A percentile compares a stretch with the other conserved stretches of the same genome.
Conservation (phyloP, 2,113 vertebrate genomes). For the Apaloderma vittatum region DNA sequence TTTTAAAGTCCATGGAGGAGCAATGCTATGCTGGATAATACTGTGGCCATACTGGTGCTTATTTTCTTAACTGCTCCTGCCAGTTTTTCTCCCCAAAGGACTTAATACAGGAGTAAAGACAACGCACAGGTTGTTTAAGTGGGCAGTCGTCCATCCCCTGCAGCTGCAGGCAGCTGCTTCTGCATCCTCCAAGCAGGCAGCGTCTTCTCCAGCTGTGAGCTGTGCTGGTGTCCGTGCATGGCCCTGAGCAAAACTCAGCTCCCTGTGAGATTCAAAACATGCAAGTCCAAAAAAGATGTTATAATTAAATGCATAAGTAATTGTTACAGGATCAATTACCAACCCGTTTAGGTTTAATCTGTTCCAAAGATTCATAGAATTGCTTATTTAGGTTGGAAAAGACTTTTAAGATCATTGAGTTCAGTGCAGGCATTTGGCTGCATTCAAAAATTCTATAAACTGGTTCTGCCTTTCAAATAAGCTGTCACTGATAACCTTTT, state of each 20-base stretch:
- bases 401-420: too few relatives aligned
- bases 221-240: background rate
- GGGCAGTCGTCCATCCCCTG: background rate
- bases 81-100: background rate
- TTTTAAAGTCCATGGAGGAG: background rate
- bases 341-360: background rate
- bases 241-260: background rate
- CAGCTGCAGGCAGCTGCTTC: background rate
- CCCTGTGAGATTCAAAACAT: background rate
- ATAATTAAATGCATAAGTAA: background rate
- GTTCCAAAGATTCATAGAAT: slow-evolving; percentile 9
- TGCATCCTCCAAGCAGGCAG: background rate
- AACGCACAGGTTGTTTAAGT: background rate
- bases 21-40: background rate
- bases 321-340: background rate
- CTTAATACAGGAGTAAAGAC: background rate
- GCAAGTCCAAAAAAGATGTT: background rate
- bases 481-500: background rate
- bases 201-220: background rate
- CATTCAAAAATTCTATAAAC: background rate
- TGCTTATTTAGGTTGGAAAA: too few relatives aligned
- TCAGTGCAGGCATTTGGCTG: background rate
- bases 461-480: slow-evolving; percentile 18
- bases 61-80: fast-evolving
- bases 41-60: background rate